Evolutionary conservation across 2,888 invertebrate genomes (phyloP).

Genomic region (Rhingia rostrata): DNA sequence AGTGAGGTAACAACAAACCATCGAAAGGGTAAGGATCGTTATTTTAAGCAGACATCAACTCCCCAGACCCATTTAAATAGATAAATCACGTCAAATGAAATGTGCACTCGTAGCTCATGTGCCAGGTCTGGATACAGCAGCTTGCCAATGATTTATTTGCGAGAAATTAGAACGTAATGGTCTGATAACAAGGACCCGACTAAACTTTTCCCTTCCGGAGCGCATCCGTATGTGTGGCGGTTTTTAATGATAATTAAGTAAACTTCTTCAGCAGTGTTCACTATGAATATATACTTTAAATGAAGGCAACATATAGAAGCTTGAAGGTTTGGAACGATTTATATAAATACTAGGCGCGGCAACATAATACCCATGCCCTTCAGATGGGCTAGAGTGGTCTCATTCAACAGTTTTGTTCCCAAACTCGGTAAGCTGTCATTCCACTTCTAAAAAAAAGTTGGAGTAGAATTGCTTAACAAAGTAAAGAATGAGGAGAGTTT

Average conservation of each 20-base stretch:
- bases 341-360: no score
- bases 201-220: slow-evolving; percentile 11
- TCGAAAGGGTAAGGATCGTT: slow-evolving; percentile 6
- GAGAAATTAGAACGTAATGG: slow-evolving; percentile 55
- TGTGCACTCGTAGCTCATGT: neutral
- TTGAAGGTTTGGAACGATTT: no score
- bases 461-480: no score
- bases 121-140: slow-evolving; percentile 18
- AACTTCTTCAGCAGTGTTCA: slow-evolving; percentile 17
- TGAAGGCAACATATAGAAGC: no score
- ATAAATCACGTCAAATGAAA: slow-evolving; percentile 40
- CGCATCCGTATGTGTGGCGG: neutral
- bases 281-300: no score
- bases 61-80: neutral
- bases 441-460: no score
- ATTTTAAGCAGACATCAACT: neutral
- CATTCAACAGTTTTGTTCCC: no score
- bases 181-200: slow-evolving; percentile 45
- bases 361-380: no score
- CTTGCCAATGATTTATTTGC: slow-evolving; percentile 40
- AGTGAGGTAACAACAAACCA: slow-evolving; percentile 51
- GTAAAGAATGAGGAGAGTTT: no score
- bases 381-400: no score
- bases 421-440: no score
- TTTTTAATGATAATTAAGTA: slow-evolving; percentile 48